phyloP scores from a whole-genome alignment of 1,140 invertebrate genomes.

The Lithobius niger region DNA sequence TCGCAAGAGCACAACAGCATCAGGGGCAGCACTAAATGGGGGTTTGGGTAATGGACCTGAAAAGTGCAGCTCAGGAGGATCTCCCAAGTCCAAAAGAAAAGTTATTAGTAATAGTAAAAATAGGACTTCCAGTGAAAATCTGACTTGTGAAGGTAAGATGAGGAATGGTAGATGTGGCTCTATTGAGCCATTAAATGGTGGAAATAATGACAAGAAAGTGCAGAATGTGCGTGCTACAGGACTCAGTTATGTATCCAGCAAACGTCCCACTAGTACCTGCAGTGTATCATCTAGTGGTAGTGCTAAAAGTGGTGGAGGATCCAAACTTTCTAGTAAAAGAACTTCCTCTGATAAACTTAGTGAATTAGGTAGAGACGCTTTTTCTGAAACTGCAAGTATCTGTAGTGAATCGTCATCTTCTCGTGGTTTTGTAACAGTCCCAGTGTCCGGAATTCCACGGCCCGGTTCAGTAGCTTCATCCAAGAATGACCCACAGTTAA shows the following conservation, averaged over 20 bases:
- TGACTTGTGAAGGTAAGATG: too few relatives aligned
- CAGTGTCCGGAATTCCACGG: neutral
- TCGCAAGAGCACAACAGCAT: conserved; percentile 3
- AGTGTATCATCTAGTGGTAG: conserved; percentile 33
- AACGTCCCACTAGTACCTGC: conserved; percentile 47
- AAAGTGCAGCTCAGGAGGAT: neutral
- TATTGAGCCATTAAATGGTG: neutral
- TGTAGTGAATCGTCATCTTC: conserved; percentile 11
- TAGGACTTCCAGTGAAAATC: neutral
- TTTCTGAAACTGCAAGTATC: conserved; percentile 8
- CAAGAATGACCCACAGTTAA: neutral
- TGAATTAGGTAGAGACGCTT: conserved; percentile 3
- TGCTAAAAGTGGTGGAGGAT: conserved; percentile 32
- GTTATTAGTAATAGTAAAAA: neutral
- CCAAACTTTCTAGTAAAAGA: conserved; percentile 31
- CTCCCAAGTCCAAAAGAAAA: conserved; percentile 10
- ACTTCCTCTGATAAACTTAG: conserved; percentile 8
- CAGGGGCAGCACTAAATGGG: neutral
- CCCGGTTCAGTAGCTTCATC: neutral
- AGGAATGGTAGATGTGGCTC: too few relatives aligned
- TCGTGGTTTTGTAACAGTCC: neutral
- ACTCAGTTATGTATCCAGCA: conserved; percentile 61
- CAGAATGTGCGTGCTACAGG: neutral
- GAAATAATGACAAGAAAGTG: neutral
- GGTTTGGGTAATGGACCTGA: neutral